Conservation (phyloP, 2,113 vertebrate species). For the Gnathonemus echidnorhynchus region DNA sequence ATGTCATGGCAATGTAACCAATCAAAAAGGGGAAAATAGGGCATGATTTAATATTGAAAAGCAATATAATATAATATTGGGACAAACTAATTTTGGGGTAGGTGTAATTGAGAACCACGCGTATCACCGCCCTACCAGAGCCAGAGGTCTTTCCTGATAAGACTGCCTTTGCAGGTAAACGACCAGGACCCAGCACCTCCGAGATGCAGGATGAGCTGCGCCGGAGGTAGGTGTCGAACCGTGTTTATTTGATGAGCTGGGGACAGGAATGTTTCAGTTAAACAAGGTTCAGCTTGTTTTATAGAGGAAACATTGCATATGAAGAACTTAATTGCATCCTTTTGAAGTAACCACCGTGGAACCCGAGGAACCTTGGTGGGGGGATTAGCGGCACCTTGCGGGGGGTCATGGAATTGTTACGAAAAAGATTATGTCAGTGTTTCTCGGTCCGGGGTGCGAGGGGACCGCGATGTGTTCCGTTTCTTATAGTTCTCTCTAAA, state of each 20-base stretch:
- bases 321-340: neutral
- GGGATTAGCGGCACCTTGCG: conserved; percentile 4
- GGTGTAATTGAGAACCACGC: neutral
- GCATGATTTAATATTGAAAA: neutral
- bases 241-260: neutral
- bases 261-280: neutral
- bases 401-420: neutral
- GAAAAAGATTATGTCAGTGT: neutral
- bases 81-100: neutral
- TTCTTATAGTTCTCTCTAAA: neutral
- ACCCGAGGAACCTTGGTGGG: neutral
- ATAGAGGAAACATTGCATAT: neutral
- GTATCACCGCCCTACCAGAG: neutral
- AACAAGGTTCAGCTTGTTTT: neutral
- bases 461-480: neutral
- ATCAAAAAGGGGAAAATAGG: neutral
- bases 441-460: neutral
- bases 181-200: conserved; percentile 37
- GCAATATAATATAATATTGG: neutral
- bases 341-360: neutral
- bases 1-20: no score
- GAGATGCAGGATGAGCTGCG: conserved; percentile 67
- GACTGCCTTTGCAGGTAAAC: conserved; percentile 41
- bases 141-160: neutral
- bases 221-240: conserved; percentile 61